Evolutionary conservation across 1,140 invertebrate genomes (phyloP), one percentile per base, ranked within the genome.

Genomic region (Tetramorium alpestre): DNA sequence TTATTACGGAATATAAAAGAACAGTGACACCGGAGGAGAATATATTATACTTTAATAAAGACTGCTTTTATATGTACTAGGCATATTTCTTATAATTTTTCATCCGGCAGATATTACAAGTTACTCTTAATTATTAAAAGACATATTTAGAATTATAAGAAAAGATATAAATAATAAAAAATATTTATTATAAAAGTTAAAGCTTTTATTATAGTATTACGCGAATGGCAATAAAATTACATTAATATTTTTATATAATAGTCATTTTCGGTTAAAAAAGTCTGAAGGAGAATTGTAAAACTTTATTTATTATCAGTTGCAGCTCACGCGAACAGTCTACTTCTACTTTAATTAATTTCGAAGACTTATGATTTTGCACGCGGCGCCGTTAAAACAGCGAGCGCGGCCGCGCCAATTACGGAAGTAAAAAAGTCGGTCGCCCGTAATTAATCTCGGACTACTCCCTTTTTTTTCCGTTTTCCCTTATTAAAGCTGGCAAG

Each of bases 361-460:
- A 60, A 75, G 41, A 49, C 54, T 44, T 49, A 60, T 81, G 77
- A 81, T 70, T 84, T 84, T 60, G 54, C 80, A 73, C 51, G 41
- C 41, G 80, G 80, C 54, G 69, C 69, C 44, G 69, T 84, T 84
- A 75, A 84, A 75, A 84, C 41, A 60, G 69, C 41, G 41, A n/a
- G 54, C 41, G 25, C 67, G 67, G 38, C 69, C 54, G 44, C 41
- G 80, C 69, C 80, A 84, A 84, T 84, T 84, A 72, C 69, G 54
- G 13, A 60, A 47, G 54, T 84, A 73, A 73, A 84, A 33, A 84
- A 73, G 80, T 84, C 80, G 69, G 69, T 84, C 54, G 54, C 28
- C 13, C 44, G 80, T 84, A 84, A 84, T 84, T 84, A 84, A 84
- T 84, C 69, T 84, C 80, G 25, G 54, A 22, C 25, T 5, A 54